phyloP scores from a whole-genome alignment of 2,797 vertebrate genomes.

The Okamejei kenojei region DNA sequence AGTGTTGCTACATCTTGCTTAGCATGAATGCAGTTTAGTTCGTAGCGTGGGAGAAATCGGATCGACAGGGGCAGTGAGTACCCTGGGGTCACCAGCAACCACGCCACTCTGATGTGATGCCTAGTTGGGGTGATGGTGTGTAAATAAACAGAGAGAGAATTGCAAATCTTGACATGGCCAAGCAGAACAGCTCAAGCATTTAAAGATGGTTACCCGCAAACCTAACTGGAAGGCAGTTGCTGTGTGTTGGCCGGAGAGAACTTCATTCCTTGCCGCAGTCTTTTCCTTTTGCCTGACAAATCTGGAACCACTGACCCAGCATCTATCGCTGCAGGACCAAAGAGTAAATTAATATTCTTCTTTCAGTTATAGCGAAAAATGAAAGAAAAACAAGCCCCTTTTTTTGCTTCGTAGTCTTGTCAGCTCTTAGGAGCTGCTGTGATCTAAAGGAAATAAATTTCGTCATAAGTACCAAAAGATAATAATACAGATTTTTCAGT shows the following conservation, averaged over 20 bases:
- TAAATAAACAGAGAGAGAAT: constrained; percentile 84
- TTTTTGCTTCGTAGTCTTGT: constrained; percentile 42
- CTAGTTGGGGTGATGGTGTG: constrained; percentile 85
- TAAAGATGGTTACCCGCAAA: constrained; percentile 83
- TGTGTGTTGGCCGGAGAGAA: constrained; percentile 60
- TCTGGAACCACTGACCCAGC: constrained; percentile 65
- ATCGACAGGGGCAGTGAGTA: constrained; percentile 83
- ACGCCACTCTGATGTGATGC: constrained; percentile 70
- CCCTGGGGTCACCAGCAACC: constrained; percentile 76
- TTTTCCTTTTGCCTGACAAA: constrained; percentile 58
- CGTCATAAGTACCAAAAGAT: neutral
- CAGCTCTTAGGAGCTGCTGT: neutral
- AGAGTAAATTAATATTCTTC: constrained; percentile 57
- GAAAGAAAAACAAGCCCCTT: constrained; percentile 51
- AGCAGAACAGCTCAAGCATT: constrained; percentile 76
- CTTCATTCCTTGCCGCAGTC: constrained; percentile 48
- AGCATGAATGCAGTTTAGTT: constrained; percentile 58
- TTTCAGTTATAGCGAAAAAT: constrained; percentile 57
- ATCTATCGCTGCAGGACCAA: constrained; percentile 64
- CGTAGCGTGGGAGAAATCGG: constrained; percentile 67
- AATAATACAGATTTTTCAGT: constrained; percentile 8
- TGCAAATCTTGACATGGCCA: constrained; percentile 75
- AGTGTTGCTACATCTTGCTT: constrained; percentile 51
- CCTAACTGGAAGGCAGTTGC: constrained; percentile 71
- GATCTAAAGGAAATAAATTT: neutral